phyloP scores from a whole-genome alignment of 2,797 vertebrate genomes.

The Thalassophryne amazonica region DNA sequence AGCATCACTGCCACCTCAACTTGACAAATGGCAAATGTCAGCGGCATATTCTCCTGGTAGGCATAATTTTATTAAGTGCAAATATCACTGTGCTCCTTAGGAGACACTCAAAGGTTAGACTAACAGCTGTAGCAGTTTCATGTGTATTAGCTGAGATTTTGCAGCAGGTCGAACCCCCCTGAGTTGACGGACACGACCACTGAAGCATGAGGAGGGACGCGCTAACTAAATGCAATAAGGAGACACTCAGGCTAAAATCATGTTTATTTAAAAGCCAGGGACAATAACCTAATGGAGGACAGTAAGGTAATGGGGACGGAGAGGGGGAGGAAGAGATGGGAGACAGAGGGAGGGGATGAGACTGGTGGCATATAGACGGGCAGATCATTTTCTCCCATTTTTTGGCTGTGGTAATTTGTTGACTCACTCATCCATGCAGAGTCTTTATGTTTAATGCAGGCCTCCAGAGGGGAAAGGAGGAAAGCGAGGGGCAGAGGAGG shows the following conservation, averaged over 20 bases:
- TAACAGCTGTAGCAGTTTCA: constrained; percentile 83
- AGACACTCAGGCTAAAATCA: constrained; percentile 70
- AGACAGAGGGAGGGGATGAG: constrained; percentile 39
- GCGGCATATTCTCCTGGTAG: constrained; percentile 85
- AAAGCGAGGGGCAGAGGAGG: constrained; percentile 2
- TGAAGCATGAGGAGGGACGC: constrained; percentile 74
- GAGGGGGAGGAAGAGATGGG: background rate
- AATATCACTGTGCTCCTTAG: constrained; percentile 86
- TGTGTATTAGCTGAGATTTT: constrained; percentile 79
- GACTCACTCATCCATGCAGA: constrained; percentile 85
- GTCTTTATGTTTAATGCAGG: constrained; percentile 87
- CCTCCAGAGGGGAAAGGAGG: constrained; percentile 63
- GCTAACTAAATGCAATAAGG: constrained; percentile 81
- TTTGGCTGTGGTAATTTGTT: constrained; percentile 85
- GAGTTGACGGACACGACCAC: constrained; percentile 77
- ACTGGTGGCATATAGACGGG: constrained; percentile 60
- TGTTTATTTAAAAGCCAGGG: constrained; percentile 83
- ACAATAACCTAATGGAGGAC: constrained; percentile 75
- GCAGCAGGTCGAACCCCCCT: constrained; percentile 59
- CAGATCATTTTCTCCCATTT: constrained; percentile 75
- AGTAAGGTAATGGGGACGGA: constrained; percentile 41
- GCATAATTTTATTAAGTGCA: constrained; percentile 89
- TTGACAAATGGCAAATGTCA: constrained; percentile 90
- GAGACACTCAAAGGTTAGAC: constrained; percentile 84
- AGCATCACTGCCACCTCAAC: constrained; percentile 76